Conservation (phyloP, 2,113 vertebrate species). For the Tyrannus savana region DNA sequence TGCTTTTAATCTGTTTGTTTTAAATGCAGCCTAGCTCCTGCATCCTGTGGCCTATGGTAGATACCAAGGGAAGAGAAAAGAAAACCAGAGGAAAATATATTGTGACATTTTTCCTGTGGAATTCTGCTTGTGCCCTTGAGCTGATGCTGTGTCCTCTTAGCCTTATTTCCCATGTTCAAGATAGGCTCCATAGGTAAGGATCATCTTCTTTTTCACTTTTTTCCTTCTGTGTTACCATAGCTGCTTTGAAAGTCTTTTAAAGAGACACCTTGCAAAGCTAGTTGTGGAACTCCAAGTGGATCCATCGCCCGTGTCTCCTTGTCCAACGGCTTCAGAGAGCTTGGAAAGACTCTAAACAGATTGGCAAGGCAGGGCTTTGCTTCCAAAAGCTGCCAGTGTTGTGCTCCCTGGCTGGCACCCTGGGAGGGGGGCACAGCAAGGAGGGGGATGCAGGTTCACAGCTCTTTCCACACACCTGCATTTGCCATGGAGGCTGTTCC, state of each 20-base stretch:
- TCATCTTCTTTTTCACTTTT: background rate
- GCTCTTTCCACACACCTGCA: accelerated
- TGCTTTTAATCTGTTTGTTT: background rate
- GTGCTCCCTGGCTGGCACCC: background rate
- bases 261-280: background rate
- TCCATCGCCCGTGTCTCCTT: background rate
- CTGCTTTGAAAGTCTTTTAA: background rate
- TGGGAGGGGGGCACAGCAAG: background rate
- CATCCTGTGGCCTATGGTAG: background rate
- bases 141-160: background rate
- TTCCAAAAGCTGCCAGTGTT: background rate
- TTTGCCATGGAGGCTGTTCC: background rate
- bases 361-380: background rate
- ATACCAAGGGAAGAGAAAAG: background rate
- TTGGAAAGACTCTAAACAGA: background rate
- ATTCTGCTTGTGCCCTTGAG: background rate
- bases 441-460: background rate
- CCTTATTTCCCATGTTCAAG: background rate
- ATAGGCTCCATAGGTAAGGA: background rate
- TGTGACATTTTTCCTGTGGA: background rate
- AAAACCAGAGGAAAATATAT: background rate
- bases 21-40: background rate
- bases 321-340: background rate
- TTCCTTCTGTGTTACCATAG: background rate
- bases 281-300: background rate